Conservation (phyloP, 2,113 vertebrate species). For the Acanthisitta chloris region DNA sequence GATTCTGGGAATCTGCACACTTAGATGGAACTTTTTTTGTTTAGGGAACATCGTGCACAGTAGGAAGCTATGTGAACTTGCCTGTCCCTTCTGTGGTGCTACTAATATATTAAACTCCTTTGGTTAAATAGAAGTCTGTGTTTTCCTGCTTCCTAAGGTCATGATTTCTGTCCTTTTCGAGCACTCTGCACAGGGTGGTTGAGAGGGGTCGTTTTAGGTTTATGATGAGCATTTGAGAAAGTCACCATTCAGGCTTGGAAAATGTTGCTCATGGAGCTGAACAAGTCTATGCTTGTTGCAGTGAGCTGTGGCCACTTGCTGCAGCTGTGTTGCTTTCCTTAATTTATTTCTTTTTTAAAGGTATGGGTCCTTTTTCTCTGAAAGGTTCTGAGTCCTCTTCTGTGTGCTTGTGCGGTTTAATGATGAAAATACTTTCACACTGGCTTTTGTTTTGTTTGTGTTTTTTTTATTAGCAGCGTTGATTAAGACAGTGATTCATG, state of each 20-base stretch:
- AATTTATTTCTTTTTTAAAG: background rate
- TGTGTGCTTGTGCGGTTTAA: background rate
- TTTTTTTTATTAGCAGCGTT: background rate
- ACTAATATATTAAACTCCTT: background rate
- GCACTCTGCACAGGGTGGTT: background rate
- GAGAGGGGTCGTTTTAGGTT: conserved; percentile 20
- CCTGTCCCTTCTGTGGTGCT: background rate
- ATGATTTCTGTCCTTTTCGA: background rate
- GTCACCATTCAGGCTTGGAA: conserved; percentile 34
- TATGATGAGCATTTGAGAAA: background rate
- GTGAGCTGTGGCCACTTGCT: background rate
- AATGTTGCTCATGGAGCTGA: background rate
- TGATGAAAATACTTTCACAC: background rate
- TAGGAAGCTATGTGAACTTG: background rate
- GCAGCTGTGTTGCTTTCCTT: background rate
- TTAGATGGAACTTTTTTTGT: background rate
- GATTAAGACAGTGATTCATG: background rate
- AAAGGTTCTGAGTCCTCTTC: background rate
- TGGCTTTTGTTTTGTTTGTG: background rate
- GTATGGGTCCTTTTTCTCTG: background rate
- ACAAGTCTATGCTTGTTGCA: conserved; percentile 37
- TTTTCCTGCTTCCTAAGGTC: background rate
- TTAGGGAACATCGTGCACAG: background rate
- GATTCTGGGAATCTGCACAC: background rate
- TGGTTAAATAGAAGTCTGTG: background rate